A percentile compares a stretch with the other conserved stretches of the same genome.
phyloP scores from a whole-genome alignment of 2,888 invertebrate species.

The Epinotia brunnichana region DNA sequence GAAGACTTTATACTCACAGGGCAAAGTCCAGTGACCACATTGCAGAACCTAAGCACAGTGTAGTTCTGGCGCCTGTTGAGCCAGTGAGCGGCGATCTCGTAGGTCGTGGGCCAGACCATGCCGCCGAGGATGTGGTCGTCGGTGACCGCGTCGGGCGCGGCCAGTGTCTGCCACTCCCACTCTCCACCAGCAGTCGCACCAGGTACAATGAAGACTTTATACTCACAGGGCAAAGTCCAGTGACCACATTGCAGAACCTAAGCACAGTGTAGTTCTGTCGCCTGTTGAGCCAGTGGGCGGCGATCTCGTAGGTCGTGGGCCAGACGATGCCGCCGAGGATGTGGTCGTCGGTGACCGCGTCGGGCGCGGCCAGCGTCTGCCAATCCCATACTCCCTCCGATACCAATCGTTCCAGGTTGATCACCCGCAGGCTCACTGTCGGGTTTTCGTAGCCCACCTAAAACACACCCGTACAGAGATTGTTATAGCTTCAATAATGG shows the following conservation, averaged over 20 bases:
- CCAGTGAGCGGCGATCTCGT: slow-evolving; percentile 89
- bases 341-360: slow-evolving; percentile 83
- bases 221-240: slow-evolving; percentile 63
- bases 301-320: slow-evolving; percentile 86
- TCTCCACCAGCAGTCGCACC: too few species aligned
- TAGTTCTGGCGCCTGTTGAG: slow-evolving; percentile 93
- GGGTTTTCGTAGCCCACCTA: slow-evolving; percentile 90
- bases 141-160: slow-evolving; percentile 78
- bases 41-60: slow-evolving; percentile 84
- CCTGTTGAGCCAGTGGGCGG: slow-evolving; percentile 92
- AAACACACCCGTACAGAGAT: slow-evolving; percentile 43
- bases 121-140: slow-evolving; percentile 87
- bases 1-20: slow-evolving; percentile 56
- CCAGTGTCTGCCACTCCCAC: slow-evolving; percentile 59
- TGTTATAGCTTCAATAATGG: too few species aligned
- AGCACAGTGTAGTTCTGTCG: slow-evolving; percentile 89
- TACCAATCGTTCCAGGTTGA: slow-evolving; percentile 74
- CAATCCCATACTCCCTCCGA: slow-evolving; percentile 55
- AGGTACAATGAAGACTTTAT: slow-evolving; percentile 44
- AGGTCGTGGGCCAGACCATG: slow-evolving; percentile 88
- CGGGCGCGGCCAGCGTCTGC: slow-evolving; percentile 72
- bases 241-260: slow-evolving; percentile 82
- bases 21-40: slow-evolving; percentile 61
- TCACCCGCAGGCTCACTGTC: slow-evolving; percentile 85
- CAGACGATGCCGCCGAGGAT: slow-evolving; percentile 89